A percentile compares a stretch with the other conserved stretches of the same genome.
Conservation (phyloP, 2,113 vertebrate species). For the Prietella phreatophila region DNA sequence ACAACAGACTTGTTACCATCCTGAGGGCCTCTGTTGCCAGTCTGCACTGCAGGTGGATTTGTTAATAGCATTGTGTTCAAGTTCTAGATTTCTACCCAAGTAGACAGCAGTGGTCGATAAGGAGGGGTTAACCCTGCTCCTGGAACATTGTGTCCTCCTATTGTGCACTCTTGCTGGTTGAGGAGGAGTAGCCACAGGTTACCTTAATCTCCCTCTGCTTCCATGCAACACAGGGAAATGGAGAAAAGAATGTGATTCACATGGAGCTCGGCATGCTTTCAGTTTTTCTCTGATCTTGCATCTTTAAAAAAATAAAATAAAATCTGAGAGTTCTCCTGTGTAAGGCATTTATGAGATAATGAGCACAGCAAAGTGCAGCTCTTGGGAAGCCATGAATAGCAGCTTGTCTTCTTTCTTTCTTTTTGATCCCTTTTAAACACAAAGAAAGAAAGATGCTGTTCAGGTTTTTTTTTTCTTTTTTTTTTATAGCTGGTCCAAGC, state of each 20-base stretch:
- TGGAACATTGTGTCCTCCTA: constrained; percentile 12
- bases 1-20: not conserved
- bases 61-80: constrained; percentile 36
- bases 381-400: not conserved
- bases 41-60: constrained; percentile 1
- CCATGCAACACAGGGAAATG: not conserved
- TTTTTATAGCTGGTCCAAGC: not conserved
- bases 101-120: not conserved
- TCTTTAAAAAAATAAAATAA: constrained; percentile 10
- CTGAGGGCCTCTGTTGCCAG: not conserved
- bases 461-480: not conserved
- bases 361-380: constrained; percentile 30
- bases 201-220: constrained; percentile 6
- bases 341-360: constrained; percentile 43
- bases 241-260: constrained; percentile 31
- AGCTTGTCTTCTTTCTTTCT: constrained; percentile 2
- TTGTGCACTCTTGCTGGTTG: not conserved
- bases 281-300: constrained; percentile 23
- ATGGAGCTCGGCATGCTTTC: constrained; percentile 25
- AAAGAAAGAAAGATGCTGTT: not conserved
- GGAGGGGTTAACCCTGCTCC: not conserved
- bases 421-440: not conserved
- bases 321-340: constrained; percentile 10
- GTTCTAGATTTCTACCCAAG: constrained; percentile 5
- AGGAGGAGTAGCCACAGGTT: constrained; percentile 1